Conservation (phyloP, 2,888 invertebrate species). For the Apotomis turbidana region DNA sequence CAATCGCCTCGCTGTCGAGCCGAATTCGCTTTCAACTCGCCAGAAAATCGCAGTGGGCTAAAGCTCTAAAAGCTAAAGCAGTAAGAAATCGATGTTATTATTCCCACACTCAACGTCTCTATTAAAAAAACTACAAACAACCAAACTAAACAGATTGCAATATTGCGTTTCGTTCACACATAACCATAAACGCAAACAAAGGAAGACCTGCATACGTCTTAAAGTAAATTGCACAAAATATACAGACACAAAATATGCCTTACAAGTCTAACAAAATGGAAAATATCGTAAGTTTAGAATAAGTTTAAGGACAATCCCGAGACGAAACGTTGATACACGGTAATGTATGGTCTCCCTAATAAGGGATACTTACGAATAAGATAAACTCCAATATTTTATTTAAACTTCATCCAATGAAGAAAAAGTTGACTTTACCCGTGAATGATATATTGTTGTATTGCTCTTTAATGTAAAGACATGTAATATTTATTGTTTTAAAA, state of each 20-base stretch:
- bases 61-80: too few relatives aligned
- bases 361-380: background rate
- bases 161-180: constrained; percentile 4
- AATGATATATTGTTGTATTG: too few relatives aligned
- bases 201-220: constrained; percentile 49
- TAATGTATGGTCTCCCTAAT: constrained; percentile 12
- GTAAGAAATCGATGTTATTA: background rate
- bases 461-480: too few relatives aligned
- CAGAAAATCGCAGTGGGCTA: too few relatives aligned
- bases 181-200: constrained; percentile 44
- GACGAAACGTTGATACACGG: constrained; percentile 21
- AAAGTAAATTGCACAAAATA: constrained; percentile 62
- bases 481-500: background rate
- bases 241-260: constrained; percentile 57
- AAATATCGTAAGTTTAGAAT: constrained; percentile 16
- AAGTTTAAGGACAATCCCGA: constrained; percentile 40
- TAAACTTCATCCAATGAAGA: too few relatives aligned
- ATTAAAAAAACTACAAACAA: background rate
- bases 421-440: too few relatives aligned
- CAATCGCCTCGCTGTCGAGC: too few relatives aligned
- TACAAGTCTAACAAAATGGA: constrained; percentile 19
- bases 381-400: too few relatives aligned
- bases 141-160: constrained; percentile 2
- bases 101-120: background rate
- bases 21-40: too few relatives aligned